These are phyloP conservation scores for Oscheius myriophilus DNA, from an alignment of 2,888 invertebrate genomes.

Conservation along the genomic window DNA sequence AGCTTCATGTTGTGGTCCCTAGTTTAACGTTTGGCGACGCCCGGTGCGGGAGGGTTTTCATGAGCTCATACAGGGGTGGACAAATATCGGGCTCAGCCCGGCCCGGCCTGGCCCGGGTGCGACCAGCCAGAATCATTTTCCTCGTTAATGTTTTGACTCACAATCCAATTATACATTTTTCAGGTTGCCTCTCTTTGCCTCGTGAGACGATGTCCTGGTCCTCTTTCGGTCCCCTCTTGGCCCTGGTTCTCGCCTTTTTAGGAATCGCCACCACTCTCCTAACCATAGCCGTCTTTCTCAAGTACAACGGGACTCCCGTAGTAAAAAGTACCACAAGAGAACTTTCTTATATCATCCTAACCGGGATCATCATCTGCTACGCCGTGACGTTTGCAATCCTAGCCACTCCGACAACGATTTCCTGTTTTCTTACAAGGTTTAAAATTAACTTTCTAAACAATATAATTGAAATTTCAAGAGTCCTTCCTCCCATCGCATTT, in stretches of 20 bases:
- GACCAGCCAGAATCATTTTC: no score
- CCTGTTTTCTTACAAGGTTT: slow-evolving; percentile 84
- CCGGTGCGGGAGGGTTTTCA: no score
- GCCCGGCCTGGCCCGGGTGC: no score
- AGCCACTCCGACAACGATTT: slow-evolving; percentile 77
- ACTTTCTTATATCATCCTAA: slow-evolving; percentile 85
- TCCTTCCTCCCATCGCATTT: slow-evolving; percentile 81
- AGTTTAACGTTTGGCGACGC: no score
- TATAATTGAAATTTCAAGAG: slow-evolving; percentile 28
- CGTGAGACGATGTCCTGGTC: slow-evolving; percentile 52
- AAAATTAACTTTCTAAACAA: background rate
- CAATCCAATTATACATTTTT: background rate
- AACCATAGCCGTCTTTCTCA: slow-evolving; percentile 83
- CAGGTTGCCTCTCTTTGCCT: slow-evolving; percentile 49
- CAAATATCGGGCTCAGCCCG: no score
- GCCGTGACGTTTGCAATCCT: slow-evolving; percentile 90
- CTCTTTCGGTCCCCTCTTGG: slow-evolving; percentile 53
- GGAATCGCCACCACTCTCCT: slow-evolving; percentile 83
- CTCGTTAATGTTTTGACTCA: no score
- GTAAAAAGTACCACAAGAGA: slow-evolving; percentile 89
- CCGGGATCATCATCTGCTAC: slow-evolving; percentile 82
- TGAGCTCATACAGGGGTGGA: no score
- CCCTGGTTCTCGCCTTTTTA: slow-evolving; percentile 59
- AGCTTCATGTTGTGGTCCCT: no score
- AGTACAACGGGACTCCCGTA: slow-evolving; percentile 91